Base-by-base conservation (phyloP, 2,888 invertebrate species). In the Volucella zonaria region DNA sequence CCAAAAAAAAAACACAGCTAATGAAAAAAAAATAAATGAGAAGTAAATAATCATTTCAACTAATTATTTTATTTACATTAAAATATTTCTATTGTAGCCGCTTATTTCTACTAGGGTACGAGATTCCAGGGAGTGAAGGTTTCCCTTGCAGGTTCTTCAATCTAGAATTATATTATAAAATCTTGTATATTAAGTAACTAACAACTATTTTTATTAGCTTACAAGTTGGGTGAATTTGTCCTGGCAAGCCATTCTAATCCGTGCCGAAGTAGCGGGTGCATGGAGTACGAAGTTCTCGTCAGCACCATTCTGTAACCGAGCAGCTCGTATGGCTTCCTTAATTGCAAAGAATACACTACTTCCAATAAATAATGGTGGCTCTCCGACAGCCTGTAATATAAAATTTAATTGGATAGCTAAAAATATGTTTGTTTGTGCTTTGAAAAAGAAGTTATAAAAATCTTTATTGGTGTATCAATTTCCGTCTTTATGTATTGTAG, bases 361-460 rank as follows among this genome's bases (percentile, higher is more conserved):
- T 0, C 98, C 97, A 86, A 98, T 93, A 90, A 98, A 97, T 6
- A 99, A 91, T 0, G 99, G 99, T 0, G 99, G 99, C 91, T 99
- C 99, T 0, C 99, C 99, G 47, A 99, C 95, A 82, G 97, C 99
- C 97, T 97, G 88, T 8, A 93, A 92, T 54, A 62, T 51, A 62
- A 40, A n/a, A n/a, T 10, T 51, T 62, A 15, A 62, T 47, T 18
- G 45, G 10, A 51, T 10, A 64, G 8, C 4, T 43, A 45, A 23
- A 56, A 45, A 14, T 15, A 18, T 11, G 3, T 31, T 4, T 31
- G 1, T 31, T 31, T 31, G 4, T 31, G 31, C 6, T 31, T 31
- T 31, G 31, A 31, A 31, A 31, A 31, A 31, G 31, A 31, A 31
- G 31, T 31, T 31, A 31, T 0, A 6, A 31, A 31, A 31, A 23